Evolutionary conservation across 2,888 invertebrate genomes (phyloP), one percentile per base, ranked within the genome.

Genomic region (Plagodis pulveraria): DNA sequence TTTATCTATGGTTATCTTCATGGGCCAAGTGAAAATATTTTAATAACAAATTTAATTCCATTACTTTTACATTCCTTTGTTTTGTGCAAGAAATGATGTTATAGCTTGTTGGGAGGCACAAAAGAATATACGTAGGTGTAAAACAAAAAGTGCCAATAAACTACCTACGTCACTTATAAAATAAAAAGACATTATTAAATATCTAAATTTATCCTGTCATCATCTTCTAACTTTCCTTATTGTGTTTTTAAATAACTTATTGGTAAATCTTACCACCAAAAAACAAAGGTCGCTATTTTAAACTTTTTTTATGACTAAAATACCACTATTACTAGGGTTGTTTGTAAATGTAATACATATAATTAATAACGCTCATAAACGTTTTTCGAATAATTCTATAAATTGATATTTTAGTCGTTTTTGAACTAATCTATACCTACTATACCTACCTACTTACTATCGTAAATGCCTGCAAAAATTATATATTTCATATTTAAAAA

Each of bases 381-480:
- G 58, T 77, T 79, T 72, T 80, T 80, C 76, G 75, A 76, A 75
- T 69, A 72, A 40, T 72, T 75, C 72, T 79, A 76, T 73, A 63
- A 68, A 73, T 73, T 67, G 71, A 71, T 78, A 73, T 74, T 80
- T 81, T 82, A 77, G 73, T 74, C 69, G 66, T 76, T 81, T 77
- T 81, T 76, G 46, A 77, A 78, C 68, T 80, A 71, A 63, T 79
- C 73, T 78, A 76, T 78, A 76, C n/a, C n/a, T n/a, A n/a, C 62
- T 76, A 71, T 69, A 67, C 68, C 63, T 76, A 75, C 63, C 65
- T 76, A 69, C 69, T 71, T 79, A 64, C 69, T 58, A 40, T 10
- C 66, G 76, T 81, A 76, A 79, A 81, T 67, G 76, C 77, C 76
- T 82, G 69, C 71, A 72, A 70, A 71, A 70, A 71, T 79, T 77